Conservation (phyloP, 2,113 vertebrate genomes). For the Tetraodon nigroviridis region DNA sequence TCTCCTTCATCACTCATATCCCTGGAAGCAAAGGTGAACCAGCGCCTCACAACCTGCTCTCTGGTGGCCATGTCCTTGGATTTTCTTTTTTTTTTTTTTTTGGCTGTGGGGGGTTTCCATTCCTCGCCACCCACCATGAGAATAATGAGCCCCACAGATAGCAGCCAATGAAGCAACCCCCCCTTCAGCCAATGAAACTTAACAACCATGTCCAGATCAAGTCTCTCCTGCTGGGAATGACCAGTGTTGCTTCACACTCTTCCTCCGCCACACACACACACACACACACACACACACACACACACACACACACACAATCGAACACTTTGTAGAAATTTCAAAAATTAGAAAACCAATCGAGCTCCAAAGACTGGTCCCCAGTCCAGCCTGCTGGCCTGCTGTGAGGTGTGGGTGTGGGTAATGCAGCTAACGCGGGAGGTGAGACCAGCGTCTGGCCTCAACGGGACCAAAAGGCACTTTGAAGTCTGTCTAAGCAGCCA, state of each 20-base stretch:
- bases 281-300: slow-evolving; percentile 12
- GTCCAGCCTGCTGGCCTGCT: slow-evolving; percentile 32
- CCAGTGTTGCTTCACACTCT: slow-evolving; percentile 53
- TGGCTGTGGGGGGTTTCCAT: slow-evolving; percentile 60
- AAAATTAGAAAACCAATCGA: slow-evolving; percentile 23
- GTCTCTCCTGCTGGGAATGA: slow-evolving; percentile 73
- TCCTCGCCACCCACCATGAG: slow-evolving; percentile 71
- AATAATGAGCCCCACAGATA: slow-evolving; percentile 74
- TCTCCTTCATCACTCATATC: slow-evolving; percentile 30
- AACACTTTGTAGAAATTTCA: slow-evolving; percentile 3
- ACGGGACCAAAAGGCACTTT: slow-evolving; percentile 72
- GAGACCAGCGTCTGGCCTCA: slow-evolving; percentile 60
- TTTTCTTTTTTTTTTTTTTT: slow-evolving; percentile 37
- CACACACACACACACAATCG: slow-evolving; percentile 20
- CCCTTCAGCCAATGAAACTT: slow-evolving; percentile 75
- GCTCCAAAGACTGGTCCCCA: slow-evolving; percentile 14
- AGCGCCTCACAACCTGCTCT: slow-evolving; percentile 26
- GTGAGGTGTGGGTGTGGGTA: slow-evolving; percentile 56
- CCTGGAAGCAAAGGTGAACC: slow-evolving; percentile 15
- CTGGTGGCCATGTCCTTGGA: slow-evolving; percentile 48
- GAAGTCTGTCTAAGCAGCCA: slow-evolving; percentile 57
- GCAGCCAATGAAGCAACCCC: slow-evolving; percentile 62
- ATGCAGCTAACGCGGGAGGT: slow-evolving; percentile 52
- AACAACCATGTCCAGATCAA: slow-evolving; percentile 76
- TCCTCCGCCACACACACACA: slow-evolving; percentile 61